These are phyloP conservation scores for Augochlora pura DNA, from an alignment of 1,140 invertebrate species.

Conservation along the genomic window DNA sequence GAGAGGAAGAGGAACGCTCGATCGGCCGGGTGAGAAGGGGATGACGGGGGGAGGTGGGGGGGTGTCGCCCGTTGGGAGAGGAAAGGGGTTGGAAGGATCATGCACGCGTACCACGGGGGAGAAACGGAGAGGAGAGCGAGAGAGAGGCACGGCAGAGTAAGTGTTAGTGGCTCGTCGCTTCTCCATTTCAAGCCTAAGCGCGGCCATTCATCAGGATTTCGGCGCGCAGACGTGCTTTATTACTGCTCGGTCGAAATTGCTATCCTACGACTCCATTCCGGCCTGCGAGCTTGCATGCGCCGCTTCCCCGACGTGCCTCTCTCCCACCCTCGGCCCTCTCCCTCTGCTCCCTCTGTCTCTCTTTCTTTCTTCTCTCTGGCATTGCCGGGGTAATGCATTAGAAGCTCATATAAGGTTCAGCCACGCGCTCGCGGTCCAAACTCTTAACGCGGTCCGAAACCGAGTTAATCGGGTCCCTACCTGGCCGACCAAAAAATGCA, in stretches of 20 bases:
- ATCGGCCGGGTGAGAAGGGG: constrained; percentile 32
- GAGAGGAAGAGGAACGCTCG: constrained; percentile 35
- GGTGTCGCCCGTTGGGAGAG: not conserved
- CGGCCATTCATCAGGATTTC: constrained; percentile 81
- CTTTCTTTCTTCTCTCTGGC: constrained; percentile 28
- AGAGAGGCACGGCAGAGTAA: constrained; percentile 60
- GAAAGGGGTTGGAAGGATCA: constrained; percentile 48
- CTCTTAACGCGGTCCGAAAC: constrained; percentile 65
- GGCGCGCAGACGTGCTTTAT: constrained; percentile 81
- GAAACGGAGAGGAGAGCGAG: constrained; percentile 27
- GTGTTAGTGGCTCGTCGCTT: constrained; percentile 68
- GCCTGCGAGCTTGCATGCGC: constrained; percentile 67
- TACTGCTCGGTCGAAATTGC: constrained; percentile 80
- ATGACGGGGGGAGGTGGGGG: not conserved
- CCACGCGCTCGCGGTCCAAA: constrained; percentile 70
- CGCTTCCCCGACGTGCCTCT: constrained; percentile 74
- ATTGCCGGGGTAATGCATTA: constrained; percentile 70
- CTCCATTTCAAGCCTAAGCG: constrained; percentile 81
- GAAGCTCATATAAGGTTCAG: constrained; percentile 69
- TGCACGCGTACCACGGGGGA: constrained; percentile 40
- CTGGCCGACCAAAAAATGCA: no score
- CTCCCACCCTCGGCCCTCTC: constrained; percentile 14
- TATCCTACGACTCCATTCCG: constrained; percentile 81
- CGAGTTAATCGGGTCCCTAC: constrained; percentile 22
- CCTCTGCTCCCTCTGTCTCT: constrained; percentile 39